A percentile compares a stretch with the other conserved stretches of the same genome.
These are phyloP conservation scores for Anthopleura sola DNA, from an alignment of 64 coral and sea anemone species.

Conservation along the genomic window DNA sequence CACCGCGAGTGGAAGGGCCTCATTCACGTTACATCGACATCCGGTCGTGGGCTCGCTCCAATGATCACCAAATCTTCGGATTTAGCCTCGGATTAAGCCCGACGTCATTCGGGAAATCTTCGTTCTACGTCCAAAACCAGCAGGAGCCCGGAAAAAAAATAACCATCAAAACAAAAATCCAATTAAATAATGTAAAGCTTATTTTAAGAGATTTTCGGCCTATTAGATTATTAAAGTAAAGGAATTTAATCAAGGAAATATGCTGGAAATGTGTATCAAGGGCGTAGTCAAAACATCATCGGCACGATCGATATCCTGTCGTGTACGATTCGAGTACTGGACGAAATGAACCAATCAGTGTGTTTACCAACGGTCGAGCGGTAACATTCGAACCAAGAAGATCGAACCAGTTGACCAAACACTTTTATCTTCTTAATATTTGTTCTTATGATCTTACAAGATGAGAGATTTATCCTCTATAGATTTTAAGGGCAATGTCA, in stretches of 20 bases:
- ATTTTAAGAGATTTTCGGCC: neutral
- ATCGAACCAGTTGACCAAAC: neutral
- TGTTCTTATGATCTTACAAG: constrained; percentile 18
- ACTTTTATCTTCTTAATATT: neutral
- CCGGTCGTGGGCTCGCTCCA: constrained; percentile 4
- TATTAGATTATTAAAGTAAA: too few relatives aligned
- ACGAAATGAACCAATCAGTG: constrained; percentile 26
- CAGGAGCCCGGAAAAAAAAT: neutral
- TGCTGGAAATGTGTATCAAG: neutral
- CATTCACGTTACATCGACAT: neutral
- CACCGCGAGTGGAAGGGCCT: neutral
- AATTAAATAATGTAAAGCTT: neutral
- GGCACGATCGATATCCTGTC: constrained; percentile 8
- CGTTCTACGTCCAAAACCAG: neutral
- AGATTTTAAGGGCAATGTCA: constrained; percentile 93
- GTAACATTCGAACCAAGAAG: constrained; percentile 24
- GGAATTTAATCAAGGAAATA: neutral
- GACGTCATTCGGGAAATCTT: constrained; percentile 17
- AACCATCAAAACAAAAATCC: neutral
- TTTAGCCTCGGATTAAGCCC: neutral
- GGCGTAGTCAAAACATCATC: constrained; percentile 10
- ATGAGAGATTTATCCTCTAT: constrained; percentile 95
- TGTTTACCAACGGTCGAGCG: constrained; percentile 46
- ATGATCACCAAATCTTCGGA: constrained; percentile 12
- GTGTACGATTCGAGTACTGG: too few relatives aligned